A percentile compares a stretch with the other conserved stretches of the same genome.
Evolutionary conservation across 2,888 invertebrate genomes (phyloP).

Genomic region (Agrotis segetum): DNA sequence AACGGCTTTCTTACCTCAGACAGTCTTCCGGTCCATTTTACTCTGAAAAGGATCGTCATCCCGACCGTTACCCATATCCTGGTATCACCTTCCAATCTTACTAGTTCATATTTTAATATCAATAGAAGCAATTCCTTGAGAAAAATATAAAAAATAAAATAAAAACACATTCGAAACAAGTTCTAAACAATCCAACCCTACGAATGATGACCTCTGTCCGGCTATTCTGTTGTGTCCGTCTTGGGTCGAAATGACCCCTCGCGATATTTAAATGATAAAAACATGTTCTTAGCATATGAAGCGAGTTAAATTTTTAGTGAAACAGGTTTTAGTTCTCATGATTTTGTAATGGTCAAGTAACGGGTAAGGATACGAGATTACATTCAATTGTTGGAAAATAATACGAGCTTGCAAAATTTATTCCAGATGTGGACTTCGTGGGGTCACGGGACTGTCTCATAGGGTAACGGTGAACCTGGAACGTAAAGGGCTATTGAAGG

Average conservation of each 20-base stretch:
- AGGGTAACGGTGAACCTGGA: no score
- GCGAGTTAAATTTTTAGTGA: constrained; percentile 8
- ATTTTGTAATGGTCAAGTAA: constrained; percentile 25
- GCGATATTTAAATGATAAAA: constrained; percentile 60
- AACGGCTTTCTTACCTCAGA: background rate
- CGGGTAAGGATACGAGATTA: background rate
- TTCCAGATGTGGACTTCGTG: no score
- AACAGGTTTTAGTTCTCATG: constrained; percentile 63
- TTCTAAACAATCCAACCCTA: constrained; percentile 62
- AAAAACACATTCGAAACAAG: constrained; percentile 34
- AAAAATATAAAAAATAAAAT: constrained; percentile 32
- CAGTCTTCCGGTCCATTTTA: background rate
- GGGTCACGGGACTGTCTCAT: no score
- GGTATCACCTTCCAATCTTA: background rate
- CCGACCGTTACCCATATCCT: background rate
- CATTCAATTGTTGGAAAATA: background rate
- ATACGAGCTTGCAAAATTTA: no score
- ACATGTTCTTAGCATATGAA: constrained; percentile 40
- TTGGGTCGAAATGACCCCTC: constrained; percentile 53
- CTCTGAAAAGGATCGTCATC: background rate
- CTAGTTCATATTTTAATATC: background rate
- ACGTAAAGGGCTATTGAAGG: no score
- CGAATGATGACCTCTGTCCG: constrained; percentile 73
- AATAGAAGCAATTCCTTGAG: background rate
- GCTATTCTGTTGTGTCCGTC: constrained; percentile 44